Base-by-base conservation (phyloP, 2,888 invertebrate species). In the Cheilosia urbana region DNA sequence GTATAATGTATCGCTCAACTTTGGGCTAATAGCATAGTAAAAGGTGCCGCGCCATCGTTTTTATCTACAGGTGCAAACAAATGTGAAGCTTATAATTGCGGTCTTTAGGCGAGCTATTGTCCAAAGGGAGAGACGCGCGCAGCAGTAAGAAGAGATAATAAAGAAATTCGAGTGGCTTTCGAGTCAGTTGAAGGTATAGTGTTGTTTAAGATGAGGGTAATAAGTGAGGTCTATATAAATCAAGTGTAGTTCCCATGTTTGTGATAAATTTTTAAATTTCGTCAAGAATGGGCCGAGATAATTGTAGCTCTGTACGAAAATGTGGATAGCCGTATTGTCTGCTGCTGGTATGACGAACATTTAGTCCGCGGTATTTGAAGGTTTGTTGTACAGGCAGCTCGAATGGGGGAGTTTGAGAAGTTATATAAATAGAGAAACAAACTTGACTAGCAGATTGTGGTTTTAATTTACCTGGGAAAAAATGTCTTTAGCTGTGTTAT, bases 21-120 rank as follows among this genome's bases (percentile, higher is more conserved):
- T 55, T 55, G 34, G 19, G 19, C 55, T 30, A 55, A 30, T 34
- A 30, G 9, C 37, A 13, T 4, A 9, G 55, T 34, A 17, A 55
- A 55, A 34, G 34, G 55, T 24, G 55, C 55, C 55, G 55, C 55
- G 17, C 34, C 7, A 30, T 55, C 34, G 30, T 34, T 55, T 17
- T 24, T 13, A 6, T 55, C 17, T 34, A 27, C 27, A 24, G 15
- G 15, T 2, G 15, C 30, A 17, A 9, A 55, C 55, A n/a, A 17
- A 55, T 17, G 17, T n/a, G 7, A 17, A 55, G 34, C 11, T 55
- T 34, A 55, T 15, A 55, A 30, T 55, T 55, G 30, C 17, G 17
- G 34, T 55, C 17, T 55, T 55, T 30, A 34, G 17, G 45, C n/a
- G 7, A 47, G 45, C 17, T 9, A 47, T 47, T 13, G 37, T 47